Conservation (phyloP, 1,140 invertebrate genomes). For the Acyrthosiphon pisum region DNA sequence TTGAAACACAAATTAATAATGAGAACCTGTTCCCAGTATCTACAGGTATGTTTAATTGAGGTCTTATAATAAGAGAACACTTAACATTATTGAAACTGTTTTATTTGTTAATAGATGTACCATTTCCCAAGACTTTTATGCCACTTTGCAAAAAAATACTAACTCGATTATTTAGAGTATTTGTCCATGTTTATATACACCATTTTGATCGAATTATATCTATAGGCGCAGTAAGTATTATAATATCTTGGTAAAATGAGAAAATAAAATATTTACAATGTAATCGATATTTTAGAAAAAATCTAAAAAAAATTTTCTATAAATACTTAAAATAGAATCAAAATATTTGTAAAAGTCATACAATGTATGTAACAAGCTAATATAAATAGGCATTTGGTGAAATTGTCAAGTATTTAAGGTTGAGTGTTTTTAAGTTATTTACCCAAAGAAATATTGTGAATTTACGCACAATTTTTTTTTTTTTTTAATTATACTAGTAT, state of each 20-base stretch:
- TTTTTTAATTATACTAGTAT: too few relatives aligned
- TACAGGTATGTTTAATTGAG: slow-evolving; percentile 62
- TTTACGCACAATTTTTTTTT: too few relatives aligned
- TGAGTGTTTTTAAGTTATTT: too few relatives aligned
- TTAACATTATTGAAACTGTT: slow-evolving; percentile 53
- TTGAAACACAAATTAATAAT: slow-evolving; percentile 92
- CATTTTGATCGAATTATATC: slow-evolving; percentile 90
- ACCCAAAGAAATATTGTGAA: too few relatives aligned
- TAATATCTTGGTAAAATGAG: background rate
- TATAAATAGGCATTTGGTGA: too few relatives aligned
- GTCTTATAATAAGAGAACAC: background rate
- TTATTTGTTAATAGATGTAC: slow-evolving; percentile 70
- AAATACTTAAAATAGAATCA: too few relatives aligned
- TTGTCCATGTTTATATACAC: slow-evolving; percentile 97
- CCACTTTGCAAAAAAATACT: slow-evolving; percentile 86
- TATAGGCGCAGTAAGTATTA: slow-evolving; percentile 81
- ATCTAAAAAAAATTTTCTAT: too few relatives aligned
- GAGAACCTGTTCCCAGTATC: slow-evolving; percentile 84
- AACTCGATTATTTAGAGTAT: slow-evolving; percentile 89
- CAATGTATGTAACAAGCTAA: too few relatives aligned
- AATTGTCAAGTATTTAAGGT: too few relatives aligned
- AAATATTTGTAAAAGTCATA: too few relatives aligned
- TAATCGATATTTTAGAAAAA: too few relatives aligned
- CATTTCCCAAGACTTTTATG: slow-evolving; percentile 87
- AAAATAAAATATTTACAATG: background rate